A percentile compares a stretch with the other conserved stretches of the same genome.
Conservation (phyloP, 2,888 invertebrate genomes). For the Teleiodes luculella region DNA sequence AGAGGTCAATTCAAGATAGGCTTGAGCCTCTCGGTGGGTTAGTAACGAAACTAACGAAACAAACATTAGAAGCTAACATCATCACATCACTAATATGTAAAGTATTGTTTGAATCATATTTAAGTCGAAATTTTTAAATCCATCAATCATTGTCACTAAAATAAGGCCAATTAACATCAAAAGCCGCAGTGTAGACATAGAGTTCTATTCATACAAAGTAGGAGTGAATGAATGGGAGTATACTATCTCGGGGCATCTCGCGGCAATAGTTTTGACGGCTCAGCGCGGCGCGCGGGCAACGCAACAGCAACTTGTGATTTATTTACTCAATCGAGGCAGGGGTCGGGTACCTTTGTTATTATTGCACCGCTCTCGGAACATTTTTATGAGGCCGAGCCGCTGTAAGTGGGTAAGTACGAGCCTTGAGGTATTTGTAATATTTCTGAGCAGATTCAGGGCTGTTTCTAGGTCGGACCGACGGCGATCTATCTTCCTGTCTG, state of each 20-base stretch:
- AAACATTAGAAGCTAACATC: too few relatives aligned
- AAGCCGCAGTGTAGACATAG: not conserved
- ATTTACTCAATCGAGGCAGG: slow-evolving; percentile 45
- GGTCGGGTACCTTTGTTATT: slow-evolving; percentile 25
- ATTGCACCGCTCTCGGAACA: slow-evolving; percentile 5
- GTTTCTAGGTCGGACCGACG: not conserved
- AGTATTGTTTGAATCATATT: too few relatives aligned
- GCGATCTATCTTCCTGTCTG: not conserved
- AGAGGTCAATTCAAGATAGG: too few relatives aligned
- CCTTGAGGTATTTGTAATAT: slow-evolving; percentile 9
- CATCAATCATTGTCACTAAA: not conserved
- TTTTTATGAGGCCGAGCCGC: slow-evolving; percentile 8
- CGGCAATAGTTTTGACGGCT: slow-evolving; percentile 45
- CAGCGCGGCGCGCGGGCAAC: too few relatives aligned
- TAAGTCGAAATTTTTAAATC: not conserved
- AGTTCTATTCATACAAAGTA: not conserved
- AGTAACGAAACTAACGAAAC: too few relatives aligned
- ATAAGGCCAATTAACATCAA: not conserved
- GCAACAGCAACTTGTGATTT: slow-evolving; percentile 50
- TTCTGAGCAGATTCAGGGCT: not conserved
- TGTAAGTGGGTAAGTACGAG: slow-evolving; percentile 6
- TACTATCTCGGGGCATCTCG: not conserved
- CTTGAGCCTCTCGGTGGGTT: too few relatives aligned
- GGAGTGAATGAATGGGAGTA: not conserved
- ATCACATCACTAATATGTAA: too few relatives aligned